phyloP scores from a whole-genome alignment of 1,140 invertebrate genomes.

The Tetraneura akinire region DNA sequence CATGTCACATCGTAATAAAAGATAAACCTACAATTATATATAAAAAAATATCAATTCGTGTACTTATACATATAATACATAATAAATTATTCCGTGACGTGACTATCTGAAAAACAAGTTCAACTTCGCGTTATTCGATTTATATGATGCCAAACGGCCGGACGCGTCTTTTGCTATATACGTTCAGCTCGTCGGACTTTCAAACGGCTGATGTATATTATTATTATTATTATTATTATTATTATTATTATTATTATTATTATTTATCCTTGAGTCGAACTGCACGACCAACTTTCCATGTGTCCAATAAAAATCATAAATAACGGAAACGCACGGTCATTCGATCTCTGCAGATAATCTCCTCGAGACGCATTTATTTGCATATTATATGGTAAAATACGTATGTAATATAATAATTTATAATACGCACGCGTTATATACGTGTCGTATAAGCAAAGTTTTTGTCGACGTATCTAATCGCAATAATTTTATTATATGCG shows the following conservation, averaged over 20 bases:
- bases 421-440: too few species aligned
- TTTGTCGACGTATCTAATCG: not conserved
- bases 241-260: too few species aligned
- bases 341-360: conserved; percentile 22
- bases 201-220: not conserved
- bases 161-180: not conserved
- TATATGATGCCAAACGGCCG: conserved; percentile 7
- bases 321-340: conserved; percentile 9
- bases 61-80: not conserved
- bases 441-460: not conserved
- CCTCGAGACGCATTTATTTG: not conserved
- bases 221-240: too few species aligned
- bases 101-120: not conserved
- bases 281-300: conserved; percentile 31
- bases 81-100: not conserved
- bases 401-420: too few species aligned
- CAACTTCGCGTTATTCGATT: conserved; percentile 18
- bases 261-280: not conserved
- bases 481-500: conserved; percentile 21
- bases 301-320: not conserved
- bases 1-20: not conserved
- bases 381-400: too few species aligned
- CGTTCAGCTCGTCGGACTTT: conserved; percentile 18
- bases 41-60: too few species aligned
- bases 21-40: not conserved